These are phyloP conservation scores for Calliphora vomitoria DNA, from an alignment of 2,888 invertebrate genomes.

Conservation along the genomic window DNA sequence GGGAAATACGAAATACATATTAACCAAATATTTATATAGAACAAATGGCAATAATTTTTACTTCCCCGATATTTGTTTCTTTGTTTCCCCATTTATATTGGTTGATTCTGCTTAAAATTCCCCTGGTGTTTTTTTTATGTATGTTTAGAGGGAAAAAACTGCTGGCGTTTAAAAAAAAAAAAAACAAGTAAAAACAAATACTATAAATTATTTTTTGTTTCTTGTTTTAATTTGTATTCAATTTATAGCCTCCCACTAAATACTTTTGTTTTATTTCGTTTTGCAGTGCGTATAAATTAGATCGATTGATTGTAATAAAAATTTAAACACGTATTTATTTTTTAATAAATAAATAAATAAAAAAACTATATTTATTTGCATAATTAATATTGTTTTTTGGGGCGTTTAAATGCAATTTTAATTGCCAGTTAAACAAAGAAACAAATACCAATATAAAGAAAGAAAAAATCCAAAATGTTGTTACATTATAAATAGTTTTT, in stretches of 20 bases:
- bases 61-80: conserved; percentile 47
- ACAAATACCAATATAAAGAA: not conserved
- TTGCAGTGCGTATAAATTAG: conserved; percentile 38
- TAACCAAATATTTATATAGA: not conserved
- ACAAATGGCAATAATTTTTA: conserved; percentile 4
- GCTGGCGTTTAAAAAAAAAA: not conserved
- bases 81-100: conserved; percentile 3
- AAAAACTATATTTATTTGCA: conserved; percentile 4
- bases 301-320: not conserved
- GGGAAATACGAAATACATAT: not conserved
- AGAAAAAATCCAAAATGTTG: not conserved
- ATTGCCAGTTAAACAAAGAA: conserved; percentile 11
- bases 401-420: conserved; percentile 23
- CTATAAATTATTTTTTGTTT: conserved; percentile 18
- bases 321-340: conserved; percentile 37
- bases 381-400: not conserved
- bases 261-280: conserved; percentile 43
- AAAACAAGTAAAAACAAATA: not conserved
- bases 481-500: not conserved
- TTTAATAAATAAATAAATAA: not conserved
- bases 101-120: conserved; percentile 58
- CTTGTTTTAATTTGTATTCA: conserved; percentile 54
- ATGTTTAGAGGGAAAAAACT: not conserved
- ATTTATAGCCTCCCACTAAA: conserved; percentile 34
- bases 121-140: conserved; percentile 23